Evolutionary conservation across 2,888 invertebrate species (phyloP).

Genomic region (Brachynemurus nebulosus): DNA sequence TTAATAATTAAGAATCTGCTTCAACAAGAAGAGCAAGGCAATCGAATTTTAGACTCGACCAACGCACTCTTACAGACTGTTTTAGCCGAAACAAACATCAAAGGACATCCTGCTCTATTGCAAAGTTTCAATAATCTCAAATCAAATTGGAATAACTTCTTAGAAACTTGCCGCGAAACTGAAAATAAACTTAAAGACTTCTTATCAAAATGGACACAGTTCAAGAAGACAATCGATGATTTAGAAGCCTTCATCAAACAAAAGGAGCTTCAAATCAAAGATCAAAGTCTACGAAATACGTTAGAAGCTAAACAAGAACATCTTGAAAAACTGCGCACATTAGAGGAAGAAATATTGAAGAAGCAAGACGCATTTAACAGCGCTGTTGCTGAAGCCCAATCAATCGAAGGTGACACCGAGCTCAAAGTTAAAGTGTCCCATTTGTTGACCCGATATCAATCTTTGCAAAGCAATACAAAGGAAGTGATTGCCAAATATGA

Average conservation of each 20-base stretch:
- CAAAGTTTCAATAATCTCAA: conserved; percentile 62
- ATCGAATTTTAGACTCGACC: conserved; percentile 53
- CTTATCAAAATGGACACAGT: conserved; percentile 67
- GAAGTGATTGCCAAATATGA: conserved; percentile 74
- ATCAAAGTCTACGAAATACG: conserved; percentile 76
- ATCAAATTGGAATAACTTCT: conserved; percentile 60
- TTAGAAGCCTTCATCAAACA: conserved; percentile 75
- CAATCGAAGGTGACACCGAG: conserved; percentile 61
- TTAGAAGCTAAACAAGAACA: conserved; percentile 70
- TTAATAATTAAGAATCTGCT: conserved; percentile 60
- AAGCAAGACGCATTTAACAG: conserved; percentile 54
- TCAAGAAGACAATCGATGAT: conserved; percentile 61
- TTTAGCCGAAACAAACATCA: conserved; percentile 59
- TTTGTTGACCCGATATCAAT: conserved; percentile 67
- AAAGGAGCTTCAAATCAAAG: conserved; percentile 73
- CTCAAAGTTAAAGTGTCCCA: conserved; percentile 61
- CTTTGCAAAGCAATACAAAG: conserved; percentile 63
- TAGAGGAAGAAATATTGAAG: conserved; percentile 54
- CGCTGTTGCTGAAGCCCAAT: conserved; percentile 52
- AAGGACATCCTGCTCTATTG: conserved; percentile 59
- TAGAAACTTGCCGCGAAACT: conserved; percentile 53
- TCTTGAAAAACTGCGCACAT: conserved; percentile 56
- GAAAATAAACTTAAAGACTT: conserved; percentile 59
- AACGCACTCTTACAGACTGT: conserved; percentile 57
- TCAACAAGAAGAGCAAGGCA: conserved; percentile 57